Evolutionary conservation across 2,797 vertebrate species (phyloP), one percentile per base, ranked within the genome.

Genomic region (Taenioides sp.): DNA sequence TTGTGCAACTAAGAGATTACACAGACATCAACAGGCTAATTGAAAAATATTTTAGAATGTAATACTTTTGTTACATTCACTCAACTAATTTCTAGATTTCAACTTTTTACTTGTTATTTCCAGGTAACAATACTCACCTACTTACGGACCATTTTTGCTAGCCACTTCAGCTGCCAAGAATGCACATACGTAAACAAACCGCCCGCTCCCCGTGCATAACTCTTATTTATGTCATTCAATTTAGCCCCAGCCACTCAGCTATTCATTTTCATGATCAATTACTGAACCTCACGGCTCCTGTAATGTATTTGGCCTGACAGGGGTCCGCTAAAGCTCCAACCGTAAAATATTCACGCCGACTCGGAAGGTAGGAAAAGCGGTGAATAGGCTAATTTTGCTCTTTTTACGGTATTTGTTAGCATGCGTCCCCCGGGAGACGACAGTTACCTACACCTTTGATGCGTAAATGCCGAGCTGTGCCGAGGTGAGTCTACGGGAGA

Each of bases 201-300:
- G 60, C 78, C 78, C 63, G 80, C 65, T 76, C 82, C 83, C 75
- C 72, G 80, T 74, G 85, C 90, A 93, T 91, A 93, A 92, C 90
- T 93, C 92, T 92, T 93, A 87, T 93, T 93, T 92, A 93, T 90
- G 87, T 85, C 84, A 82, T 91, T 92, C 92, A 93, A 92, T 93
- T 93, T 89, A 86, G 89, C 89, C 87, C 78, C 65, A 65, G 74
- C 81, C 77, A 83, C 85, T 79, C n/a, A 57, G 91, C 89, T 85
- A 91, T 93, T 92, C 91, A 89, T 93, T 92, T 88, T 92, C 90
- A 87, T 89, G 92, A 94, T 93, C 92, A 93, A 93, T 92, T 91
- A 92, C 86, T 74, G 88, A 88, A 86, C 87, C 93, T 91, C 76
- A 84, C 87, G 93, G 93, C 90, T 72, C 87, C 80, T 87, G 83